phyloP scores from a whole-genome alignment of 64 coral and sea anemone genomes.

The Orbicella faveolata region DNA sequence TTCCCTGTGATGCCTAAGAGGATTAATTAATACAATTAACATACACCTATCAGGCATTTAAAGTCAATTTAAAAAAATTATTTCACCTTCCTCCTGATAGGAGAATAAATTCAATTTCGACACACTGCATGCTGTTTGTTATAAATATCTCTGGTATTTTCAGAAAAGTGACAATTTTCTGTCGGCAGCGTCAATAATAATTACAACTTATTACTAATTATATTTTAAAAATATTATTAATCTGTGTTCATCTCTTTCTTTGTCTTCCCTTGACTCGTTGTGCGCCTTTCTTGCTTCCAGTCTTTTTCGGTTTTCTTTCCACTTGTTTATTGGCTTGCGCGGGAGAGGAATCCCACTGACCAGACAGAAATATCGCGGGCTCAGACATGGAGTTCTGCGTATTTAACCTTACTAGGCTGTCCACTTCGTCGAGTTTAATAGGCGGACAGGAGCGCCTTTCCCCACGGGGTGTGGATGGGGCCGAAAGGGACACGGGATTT shows the following conservation, averaged over 20 bases:
- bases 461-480: slow-evolving; percentile 85
- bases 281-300: neutral
- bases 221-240: neutral
- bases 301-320: slow-evolving; percentile 21
- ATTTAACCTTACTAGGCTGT: slow-evolving; percentile 38
- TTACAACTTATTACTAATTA: neutral
- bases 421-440: slow-evolving; percentile 40
- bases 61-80: neutral
- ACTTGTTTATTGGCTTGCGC: slow-evolving; percentile 8
- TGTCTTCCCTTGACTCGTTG: slow-evolving; percentile 14
- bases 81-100: neutral
- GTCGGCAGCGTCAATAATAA: neutral
- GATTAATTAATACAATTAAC: neutral
- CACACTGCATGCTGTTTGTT: neutral
- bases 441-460: slow-evolving; percentile 53
- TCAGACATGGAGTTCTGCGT: slow-evolving; percentile 76
- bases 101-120: neutral
- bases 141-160: neutral
- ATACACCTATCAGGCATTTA: neutral
- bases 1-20: neutral
- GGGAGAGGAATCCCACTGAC: neutral
- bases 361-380: slow-evolving; percentile 60
- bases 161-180: neutral
- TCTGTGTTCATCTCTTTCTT: slow-evolving; percentile 25
- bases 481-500: slow-evolving; percentile 62